Evolutionary conservation across 2,888 invertebrate species (phyloP).

Genomic region (Pterobdella sp.): DNA sequence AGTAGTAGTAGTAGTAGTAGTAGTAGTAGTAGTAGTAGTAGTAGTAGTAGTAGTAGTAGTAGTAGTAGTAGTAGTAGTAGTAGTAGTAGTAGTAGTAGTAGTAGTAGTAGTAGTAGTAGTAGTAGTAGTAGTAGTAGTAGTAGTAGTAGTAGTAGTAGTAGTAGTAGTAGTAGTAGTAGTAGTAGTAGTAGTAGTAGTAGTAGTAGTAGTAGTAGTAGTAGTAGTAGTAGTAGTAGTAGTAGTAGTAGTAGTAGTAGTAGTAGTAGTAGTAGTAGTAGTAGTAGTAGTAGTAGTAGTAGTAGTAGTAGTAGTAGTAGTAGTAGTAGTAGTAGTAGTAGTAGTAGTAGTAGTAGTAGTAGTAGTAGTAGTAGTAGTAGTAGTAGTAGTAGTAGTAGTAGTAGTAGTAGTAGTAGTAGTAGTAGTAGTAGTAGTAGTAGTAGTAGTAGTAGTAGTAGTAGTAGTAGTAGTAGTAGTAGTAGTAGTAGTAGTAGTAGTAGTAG

Average conservation of each 20-base stretch:
- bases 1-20: constrained; percentile 31
- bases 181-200: constrained; percentile 33
- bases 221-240: constrained; percentile 32
- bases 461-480: neutral
- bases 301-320: constrained; percentile 17
- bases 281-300: constrained; percentile 18
- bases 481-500: neutral
- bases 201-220: constrained; percentile 31
- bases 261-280: constrained; percentile 15
- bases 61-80: constrained; percentile 16
- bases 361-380: constrained; percentile 32
- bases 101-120: neutral
- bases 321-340: constrained; percentile 29
- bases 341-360: constrained; percentile 33
- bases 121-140: constrained; percentile 31
- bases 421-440: constrained; percentile 18
- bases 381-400: constrained; percentile 31
- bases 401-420: constrained; percentile 28
- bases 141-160: constrained; percentile 34
- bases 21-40: constrained; percentile 31
- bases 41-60: constrained; percentile 27
- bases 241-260: constrained; percentile 24
- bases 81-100: constrained; percentile 2
- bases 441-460: neutral
- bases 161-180: constrained; percentile 33